These are phyloP conservation scores for Protonibea diacanthus DNA, from an alignment of 2,797 vertebrate species.

Conservation along the genomic window DNA sequence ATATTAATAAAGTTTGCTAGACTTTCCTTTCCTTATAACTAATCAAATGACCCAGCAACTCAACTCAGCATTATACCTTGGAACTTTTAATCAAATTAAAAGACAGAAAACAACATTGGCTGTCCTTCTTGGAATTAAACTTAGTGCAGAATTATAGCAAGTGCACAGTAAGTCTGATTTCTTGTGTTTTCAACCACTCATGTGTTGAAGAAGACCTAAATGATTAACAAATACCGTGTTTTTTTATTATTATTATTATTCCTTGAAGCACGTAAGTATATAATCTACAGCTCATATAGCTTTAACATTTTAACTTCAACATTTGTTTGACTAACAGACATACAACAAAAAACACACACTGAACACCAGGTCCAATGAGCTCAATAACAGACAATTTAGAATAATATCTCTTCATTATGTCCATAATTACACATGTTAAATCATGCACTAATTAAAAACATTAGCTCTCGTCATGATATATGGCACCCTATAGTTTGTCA, in stretches of 20 bases:
- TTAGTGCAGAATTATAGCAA: background rate
- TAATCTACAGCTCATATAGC: background rate
- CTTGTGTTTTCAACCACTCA: background rate
- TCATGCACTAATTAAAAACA: constrained; percentile 69
- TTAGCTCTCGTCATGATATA: constrained; percentile 54
- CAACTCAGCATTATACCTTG: background rate
- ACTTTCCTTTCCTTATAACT: background rate
- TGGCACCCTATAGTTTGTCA: constrained; percentile 64
- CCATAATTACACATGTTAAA: constrained; percentile 65
- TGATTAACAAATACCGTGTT: background rate
- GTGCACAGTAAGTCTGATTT: background rate
- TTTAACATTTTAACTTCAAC: background rate
- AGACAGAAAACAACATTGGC: background rate
- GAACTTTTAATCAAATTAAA: background rate
- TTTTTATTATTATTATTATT: no score
- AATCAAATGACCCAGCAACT: background rate
- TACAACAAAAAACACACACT: background rate
- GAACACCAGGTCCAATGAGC: background rate
- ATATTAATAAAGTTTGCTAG: background rate
- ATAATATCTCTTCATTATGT: constrained; percentile 66
- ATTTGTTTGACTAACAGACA: background rate
- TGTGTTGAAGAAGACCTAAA: background rate
- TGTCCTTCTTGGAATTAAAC: background rate
- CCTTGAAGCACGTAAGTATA: background rate
- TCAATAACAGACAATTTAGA: constrained; percentile 19